Base-by-base conservation (phyloP, 2,113 vertebrate genomes). In the Morone saxatilis region DNA sequence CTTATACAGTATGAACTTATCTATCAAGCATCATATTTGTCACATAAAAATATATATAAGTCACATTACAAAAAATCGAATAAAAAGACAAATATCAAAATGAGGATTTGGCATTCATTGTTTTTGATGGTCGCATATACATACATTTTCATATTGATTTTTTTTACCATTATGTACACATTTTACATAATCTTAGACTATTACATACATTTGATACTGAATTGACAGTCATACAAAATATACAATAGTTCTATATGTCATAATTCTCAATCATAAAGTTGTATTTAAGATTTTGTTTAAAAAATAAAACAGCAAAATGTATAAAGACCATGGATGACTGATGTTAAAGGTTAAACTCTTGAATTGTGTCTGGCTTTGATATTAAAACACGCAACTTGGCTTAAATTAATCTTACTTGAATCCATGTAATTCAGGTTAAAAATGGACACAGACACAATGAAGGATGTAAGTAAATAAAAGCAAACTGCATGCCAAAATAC, bases 401-500 rank as follows among this genome's bases (percentile, higher is more conserved):
- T 88, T 85, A 43, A 86, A 76, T 57, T 36, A 81, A 77, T 83
- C 62, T 86, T 66, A 84, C 63, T 83, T 83, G 60, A 91, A 73
- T 90, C 57, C 9, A 17, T 87, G 90, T 89, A 94, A 92, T 93
- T 95, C 79, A 92, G 90, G 94, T 86, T 92, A 89, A 94, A 93
- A 95, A 95, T 96, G 95, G 93, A 73, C 94, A 96, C 93, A 94
- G 96, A 96, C 96, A 97, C 95, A 95, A 86, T 86, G 88, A 94
- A 89, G 94, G 91, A 94, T 94, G 94, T 83, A 31, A 61, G 59
- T 67, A 79, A 86, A 81, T 84, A 85, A 97, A 97, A 96, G 94
- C 93, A 92, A 95, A 94, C 81, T 84, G 90, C 97, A 98, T 97
- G 97, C 97, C 93, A 83, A 71, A 96, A 93, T 93, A 96, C 95